Evolutionary conservation across 2,797 vertebrate genomes (phyloP), one percentile per base, ranked within the genome.

Genomic region (Crossoptilon crossoptilon): DNA sequence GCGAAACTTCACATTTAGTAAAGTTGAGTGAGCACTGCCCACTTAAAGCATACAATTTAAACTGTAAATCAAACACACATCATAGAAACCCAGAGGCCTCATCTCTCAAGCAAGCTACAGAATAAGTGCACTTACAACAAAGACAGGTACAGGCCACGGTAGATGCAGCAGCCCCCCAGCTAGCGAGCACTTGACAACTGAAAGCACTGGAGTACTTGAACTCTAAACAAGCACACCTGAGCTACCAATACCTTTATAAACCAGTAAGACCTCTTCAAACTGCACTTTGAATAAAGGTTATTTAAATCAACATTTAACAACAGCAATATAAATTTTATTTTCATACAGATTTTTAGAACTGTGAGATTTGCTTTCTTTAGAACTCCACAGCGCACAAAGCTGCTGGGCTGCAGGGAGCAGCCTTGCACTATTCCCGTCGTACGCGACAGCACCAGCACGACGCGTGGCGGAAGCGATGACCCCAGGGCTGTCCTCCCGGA

Each of bases 311-410:
- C 5, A 22, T n/a, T 66, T 37, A 22, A 68, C 3, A 3, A 37
- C 51, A 53, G 27, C 27, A 14, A 37, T 41, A 31, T 48, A 49
- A 26, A 3, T 23, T 80, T 27, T 29, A 29, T n/a, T 85, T 86
- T 11, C 4, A 37, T 35, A 53, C 2, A 33, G 21, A 4, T 3
- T 60, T 76, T 18, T 31, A 68, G 26, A 24, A 53, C 12, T n/a
- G 18, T 3, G 11, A 5, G 3, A 0, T 26, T 60, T 72, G 6
- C n/a, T 67, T 74, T 27, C 17, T 75, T 77, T 43, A 19, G 26
- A 81, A 46, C 16, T 21, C 33, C 3, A 27, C 14, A 49, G 16
- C 0, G 0, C 8, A 59, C 22, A 23, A n/a, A 73, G 1, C 3
- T 26, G 41, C 24, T 23, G 27, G 23, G 29, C 2, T 19, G 27